Evolutionary conservation across 2,888 invertebrate genomes (phyloP).

Genomic region (Dryobotodes eremita): DNA sequence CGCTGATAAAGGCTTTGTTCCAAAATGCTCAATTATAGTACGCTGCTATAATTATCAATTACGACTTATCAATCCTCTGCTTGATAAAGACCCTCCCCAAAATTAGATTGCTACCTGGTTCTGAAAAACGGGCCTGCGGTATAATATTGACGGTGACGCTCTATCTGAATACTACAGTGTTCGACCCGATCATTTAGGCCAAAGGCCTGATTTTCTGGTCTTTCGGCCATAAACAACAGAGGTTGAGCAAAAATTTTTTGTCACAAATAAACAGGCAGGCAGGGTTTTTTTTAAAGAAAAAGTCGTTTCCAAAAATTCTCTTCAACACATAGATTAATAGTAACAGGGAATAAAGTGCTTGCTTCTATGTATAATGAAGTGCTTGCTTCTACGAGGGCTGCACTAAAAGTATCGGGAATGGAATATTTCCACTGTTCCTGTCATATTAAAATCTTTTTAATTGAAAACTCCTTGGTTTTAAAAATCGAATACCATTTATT

Average conservation of each 20-base stretch:
- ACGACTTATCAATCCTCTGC: conserved; percentile 26
- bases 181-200: neutral
- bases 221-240: neutral
- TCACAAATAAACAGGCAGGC: too few relatives aligned
- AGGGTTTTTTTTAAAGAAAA: too few relatives aligned
- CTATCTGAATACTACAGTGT: neutral
- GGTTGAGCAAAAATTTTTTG: neutral
- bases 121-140: neutral
- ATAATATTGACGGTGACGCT: neutral
- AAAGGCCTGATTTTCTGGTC: neutral
- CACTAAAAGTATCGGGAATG: too few relatives aligned
- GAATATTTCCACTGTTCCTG: too few relatives aligned
- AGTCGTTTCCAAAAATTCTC: too few relatives aligned
- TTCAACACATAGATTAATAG: neutral
- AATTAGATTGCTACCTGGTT: neutral
- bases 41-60: conserved; percentile 18
- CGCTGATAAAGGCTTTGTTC: conserved; percentile 42
- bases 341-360: neutral
- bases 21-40: conserved; percentile 22
- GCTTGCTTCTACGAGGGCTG: too few relatives aligned
- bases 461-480: too few relatives aligned
- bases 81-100: conserved; percentile 7
- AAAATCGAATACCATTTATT: too few relatives aligned
- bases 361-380: neutral
- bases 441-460: too few relatives aligned